Base-by-base conservation (phyloP, 53 echinoderm and acorn worm species). In the Antedon mediterranea region DNA sequence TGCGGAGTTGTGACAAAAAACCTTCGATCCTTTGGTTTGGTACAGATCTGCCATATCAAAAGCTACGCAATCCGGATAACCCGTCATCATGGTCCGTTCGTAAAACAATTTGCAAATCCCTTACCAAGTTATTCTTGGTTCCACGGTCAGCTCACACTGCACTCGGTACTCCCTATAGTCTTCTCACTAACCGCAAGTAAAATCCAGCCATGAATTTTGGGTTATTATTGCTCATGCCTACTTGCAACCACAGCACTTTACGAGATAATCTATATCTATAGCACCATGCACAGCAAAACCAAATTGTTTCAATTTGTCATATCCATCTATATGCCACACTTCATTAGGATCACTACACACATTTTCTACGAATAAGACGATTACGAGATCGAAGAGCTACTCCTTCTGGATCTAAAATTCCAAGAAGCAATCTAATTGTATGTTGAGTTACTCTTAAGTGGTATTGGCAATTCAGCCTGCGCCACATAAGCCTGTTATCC, bases 231-330 rank as follows among this genome's bases (percentile, higher is more conserved):
- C 81, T 83, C 71, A 82, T 73, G 28, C 86, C 84, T 15, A 81
- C 84, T 29, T 32, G 20, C 9, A 90, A 81, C 90, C 90, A 90
- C 74, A 90, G 28, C 30, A 88, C 82, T 34, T 85, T 89, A 30
- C 86, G 72, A 11, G 86, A 89, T 80, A 83, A 90, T 71, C 87
- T 90, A 75, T 87, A n/a, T n/a, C 87, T 33, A 90, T 90, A 30
- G 81, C 85, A 37, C 74, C 85, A 75, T 90, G 90, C 28, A 90
- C 79, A n/a, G 87, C 80, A 70, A 90, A 85, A 4, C 88, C 86
- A 79, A 74, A 91, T 28, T 81, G 78, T 78, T 85, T 91, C 11
- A 85, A 77, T 82, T 90, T 90, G 77, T 91, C 91, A 29, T 80
- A 88, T 5, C 88, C 86, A 33, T 90, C 90, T 0, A 89, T 76